phyloP scores from a whole-genome alignment of 2,797 vertebrate species.

The Mus minutoides region DNA sequence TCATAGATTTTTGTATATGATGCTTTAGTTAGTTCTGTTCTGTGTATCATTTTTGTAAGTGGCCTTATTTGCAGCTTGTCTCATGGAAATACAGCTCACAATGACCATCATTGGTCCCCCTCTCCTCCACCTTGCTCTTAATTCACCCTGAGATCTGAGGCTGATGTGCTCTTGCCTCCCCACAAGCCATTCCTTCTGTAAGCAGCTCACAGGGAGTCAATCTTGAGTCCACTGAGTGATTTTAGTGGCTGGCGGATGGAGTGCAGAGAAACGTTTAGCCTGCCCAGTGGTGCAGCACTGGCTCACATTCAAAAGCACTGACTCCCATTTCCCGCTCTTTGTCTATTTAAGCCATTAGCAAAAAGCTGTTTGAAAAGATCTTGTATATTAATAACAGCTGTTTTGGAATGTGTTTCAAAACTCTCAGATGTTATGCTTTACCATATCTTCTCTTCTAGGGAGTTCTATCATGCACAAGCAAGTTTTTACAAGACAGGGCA shows the following conservation, averaged over 20 bases:
- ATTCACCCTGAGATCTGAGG: background rate
- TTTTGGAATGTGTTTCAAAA: background rate
- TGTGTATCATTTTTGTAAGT: background rate
- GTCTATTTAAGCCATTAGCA: background rate
- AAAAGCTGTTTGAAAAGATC: background rate
- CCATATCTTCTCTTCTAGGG: background rate
- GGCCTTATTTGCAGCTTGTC: background rate
- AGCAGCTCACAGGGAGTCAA: background rate
- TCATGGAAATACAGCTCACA: background rate
- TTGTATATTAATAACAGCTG: background rate
- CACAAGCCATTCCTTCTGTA: background rate
- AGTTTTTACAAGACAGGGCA: background rate
- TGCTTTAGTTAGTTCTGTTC: background rate
- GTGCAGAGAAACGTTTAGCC: background rate
- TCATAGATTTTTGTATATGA: background rate
- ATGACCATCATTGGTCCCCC: fast-evolving
- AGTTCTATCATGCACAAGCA: background rate
- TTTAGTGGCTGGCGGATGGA: background rate
- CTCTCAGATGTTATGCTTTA: conserved; percentile 3
- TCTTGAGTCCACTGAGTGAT: background rate
- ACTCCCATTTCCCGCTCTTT: background rate
- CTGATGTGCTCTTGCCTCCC: background rate
- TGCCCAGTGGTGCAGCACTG: background rate
- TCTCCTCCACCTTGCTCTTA: background rate
- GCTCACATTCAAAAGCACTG: background rate